Evolutionary conservation across 2,888 invertebrate genomes (phyloP).

Genomic region (Tenodera sinensis): DNA sequence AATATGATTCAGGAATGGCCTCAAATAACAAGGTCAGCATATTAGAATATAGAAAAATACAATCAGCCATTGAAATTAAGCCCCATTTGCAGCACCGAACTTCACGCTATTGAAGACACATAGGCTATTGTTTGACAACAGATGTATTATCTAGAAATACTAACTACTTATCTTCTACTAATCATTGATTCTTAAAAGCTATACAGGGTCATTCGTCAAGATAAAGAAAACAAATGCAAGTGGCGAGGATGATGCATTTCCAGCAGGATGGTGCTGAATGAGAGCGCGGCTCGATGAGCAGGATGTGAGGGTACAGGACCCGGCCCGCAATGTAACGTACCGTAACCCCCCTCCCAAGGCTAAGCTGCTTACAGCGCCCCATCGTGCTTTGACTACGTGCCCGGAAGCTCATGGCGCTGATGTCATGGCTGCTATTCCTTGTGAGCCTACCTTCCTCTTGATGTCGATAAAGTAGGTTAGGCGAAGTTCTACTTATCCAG

Average conservation of each 20-base stretch:
- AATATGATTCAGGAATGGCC: too few relatives aligned
- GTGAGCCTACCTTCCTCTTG: background rate
- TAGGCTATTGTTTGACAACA: too few relatives aligned
- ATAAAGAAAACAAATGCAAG: background rate
- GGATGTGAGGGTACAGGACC: background rate
- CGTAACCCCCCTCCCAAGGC: background rate
- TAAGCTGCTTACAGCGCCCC: background rate
- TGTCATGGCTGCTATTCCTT: background rate
- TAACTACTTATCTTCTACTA: too few relatives aligned
- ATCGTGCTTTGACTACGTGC: background rate
- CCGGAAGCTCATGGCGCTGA: background rate
- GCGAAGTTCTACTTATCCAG: too few relatives aligned
- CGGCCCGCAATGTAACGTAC: background rate
- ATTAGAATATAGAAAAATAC: too few relatives aligned
- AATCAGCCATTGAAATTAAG: too few relatives aligned
- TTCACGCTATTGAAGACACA: too few relatives aligned
- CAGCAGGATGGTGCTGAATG: background rate
- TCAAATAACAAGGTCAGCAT: too few relatives aligned
- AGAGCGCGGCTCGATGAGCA: background rate
- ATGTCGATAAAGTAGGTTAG: too few relatives aligned
- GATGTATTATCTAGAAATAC: too few relatives aligned
- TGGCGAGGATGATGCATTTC: background rate
- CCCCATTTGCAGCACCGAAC: too few relatives aligned
- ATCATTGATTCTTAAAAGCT: too few relatives aligned
- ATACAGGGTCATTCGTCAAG: background rate